Percentiles rank a stretch among this genome's conserved stretches.
phyloP scores from a whole-genome alignment of 2,888 invertebrate species.

The Priapulus caudatus region DNA sequence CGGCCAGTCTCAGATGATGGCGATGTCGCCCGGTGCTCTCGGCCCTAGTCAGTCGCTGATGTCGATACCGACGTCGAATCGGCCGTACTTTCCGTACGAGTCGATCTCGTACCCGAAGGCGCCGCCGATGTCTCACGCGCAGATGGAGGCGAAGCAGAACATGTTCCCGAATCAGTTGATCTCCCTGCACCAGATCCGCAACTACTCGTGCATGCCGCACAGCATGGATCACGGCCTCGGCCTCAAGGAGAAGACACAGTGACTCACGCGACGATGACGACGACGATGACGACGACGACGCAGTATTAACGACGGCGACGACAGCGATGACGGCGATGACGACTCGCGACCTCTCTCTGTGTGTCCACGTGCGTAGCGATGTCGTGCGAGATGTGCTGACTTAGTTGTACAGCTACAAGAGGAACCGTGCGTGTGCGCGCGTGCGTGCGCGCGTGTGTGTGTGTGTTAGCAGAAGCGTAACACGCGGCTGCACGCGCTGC shows the following conservation, averaged over 20 bases:
- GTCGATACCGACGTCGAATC: constrained; percentile 30
- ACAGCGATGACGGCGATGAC: too few species aligned
- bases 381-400: too few species aligned
- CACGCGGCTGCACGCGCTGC: too few species aligned
- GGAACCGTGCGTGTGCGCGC: background rate
- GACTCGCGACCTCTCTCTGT: too few species aligned
- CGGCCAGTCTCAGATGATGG: constrained; percentile 40
- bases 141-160: constrained; percentile 39
- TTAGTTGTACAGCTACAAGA: background rate
- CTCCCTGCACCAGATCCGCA: constrained; percentile 88
- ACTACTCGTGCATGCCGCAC: constrained; percentile 83
- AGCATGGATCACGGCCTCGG: constrained; percentile 50
- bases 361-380: too few species aligned
- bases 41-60: constrained; percentile 16
- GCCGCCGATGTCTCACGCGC: constrained; percentile 19
- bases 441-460: too few species aligned
- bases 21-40: constrained; percentile 24
- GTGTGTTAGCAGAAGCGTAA: too few species aligned
- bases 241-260: constrained; percentile 32
- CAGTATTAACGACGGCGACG: too few species aligned
- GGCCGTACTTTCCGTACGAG: constrained; percentile 61
- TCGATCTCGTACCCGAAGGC: constrained; percentile 74
- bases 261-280: too few species aligned
- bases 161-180: constrained; percentile 83
- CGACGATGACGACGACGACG: too few species aligned